Evolutionary conservation across 2,113 vertebrate genomes (phyloP), one percentile per base, ranked within the genome.

Genomic region (Zootoca vivipara): DNA sequence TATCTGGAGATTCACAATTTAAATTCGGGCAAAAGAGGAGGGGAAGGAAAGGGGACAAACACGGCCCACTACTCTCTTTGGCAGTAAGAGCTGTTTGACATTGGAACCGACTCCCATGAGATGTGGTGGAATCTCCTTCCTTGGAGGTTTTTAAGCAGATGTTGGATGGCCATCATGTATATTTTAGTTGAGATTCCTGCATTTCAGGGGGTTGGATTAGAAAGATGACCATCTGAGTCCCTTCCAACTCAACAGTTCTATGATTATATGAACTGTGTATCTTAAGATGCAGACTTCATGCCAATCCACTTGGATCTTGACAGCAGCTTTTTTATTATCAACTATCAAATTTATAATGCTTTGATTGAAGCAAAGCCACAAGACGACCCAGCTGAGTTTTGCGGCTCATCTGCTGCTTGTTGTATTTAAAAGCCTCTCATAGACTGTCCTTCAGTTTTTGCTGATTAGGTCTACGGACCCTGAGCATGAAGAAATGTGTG

Each of bases 401-500:
- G 30, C 8, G 64, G 40, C 72, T 77, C 73, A 85, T 77, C 56
- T 65, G 79, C 46, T 82, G 46, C 35, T 82, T 87, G 70, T 82
- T 65, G 75, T 73, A 64, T 42, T 28, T 46, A 75, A 65, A 82
- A 46, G 64, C 22, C 62, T 72, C 30, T 65, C 69, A 13, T 28
- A 38, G 42, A 56, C 56, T 75, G 30, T 82, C 70, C 70, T 82
- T 82, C 86, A 65, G 20, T 46, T 75, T 65, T 62, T 73, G 52
- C 74, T 87, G 78, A 64, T 82, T 65, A 82, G 67, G 22, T 33
- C 86, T 87, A 30, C 35, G 28, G 12, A 26, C 22, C 79, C 30
- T 64, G 72, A 87, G 40, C 35, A 87, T 35, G 79, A 87, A 82
- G 72, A 82, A 46, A 62, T 75, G 28, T 64, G 24, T 78, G 42